Conservation (phyloP, 2,888 invertebrate species). For the Sesia bembeciformis region DNA sequence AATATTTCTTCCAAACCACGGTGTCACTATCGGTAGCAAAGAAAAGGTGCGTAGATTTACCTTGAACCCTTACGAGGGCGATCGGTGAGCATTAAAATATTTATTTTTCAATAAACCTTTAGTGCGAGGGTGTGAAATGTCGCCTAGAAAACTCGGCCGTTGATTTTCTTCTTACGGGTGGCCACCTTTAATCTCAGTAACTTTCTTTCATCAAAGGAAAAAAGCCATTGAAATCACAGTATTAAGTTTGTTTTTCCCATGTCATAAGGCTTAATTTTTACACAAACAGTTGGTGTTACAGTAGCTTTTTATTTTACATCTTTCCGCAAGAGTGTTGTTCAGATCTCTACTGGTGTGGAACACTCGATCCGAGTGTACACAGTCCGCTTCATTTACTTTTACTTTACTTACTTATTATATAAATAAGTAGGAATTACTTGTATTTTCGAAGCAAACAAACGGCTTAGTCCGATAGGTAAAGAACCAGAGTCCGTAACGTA, state of each 20-base stretch:
- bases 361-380: constrained; percentile 42
- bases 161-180: constrained; percentile 32
- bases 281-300: constrained; percentile 9
- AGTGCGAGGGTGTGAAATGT: constrained; percentile 25
- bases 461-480: no score
- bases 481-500: no score
- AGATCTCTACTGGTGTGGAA: constrained; percentile 9
- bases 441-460: no score
- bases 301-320: not conserved
- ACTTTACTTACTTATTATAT: constrained; percentile 24
- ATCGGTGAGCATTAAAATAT: constrained; percentile 53
- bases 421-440: no score
- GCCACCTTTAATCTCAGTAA: constrained; percentile 30
- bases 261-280: constrained; percentile 7
- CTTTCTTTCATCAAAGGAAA: constrained; percentile 26
- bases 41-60: constrained; percentile 60
- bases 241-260: constrained; percentile 10
- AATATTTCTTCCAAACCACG: constrained; percentile 34
- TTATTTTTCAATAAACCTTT: constrained; percentile 42
- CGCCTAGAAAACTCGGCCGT: constrained; percentile 18
- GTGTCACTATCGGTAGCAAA: constrained; percentile 33
- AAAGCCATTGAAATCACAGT: constrained; percentile 19
- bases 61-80: constrained; percentile 35
- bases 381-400: constrained; percentile 49
- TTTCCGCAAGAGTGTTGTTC: not conserved